Base-by-base conservation (phyloP, 2,888 invertebrate genomes). In the Troglohyphantes excavatus region DNA sequence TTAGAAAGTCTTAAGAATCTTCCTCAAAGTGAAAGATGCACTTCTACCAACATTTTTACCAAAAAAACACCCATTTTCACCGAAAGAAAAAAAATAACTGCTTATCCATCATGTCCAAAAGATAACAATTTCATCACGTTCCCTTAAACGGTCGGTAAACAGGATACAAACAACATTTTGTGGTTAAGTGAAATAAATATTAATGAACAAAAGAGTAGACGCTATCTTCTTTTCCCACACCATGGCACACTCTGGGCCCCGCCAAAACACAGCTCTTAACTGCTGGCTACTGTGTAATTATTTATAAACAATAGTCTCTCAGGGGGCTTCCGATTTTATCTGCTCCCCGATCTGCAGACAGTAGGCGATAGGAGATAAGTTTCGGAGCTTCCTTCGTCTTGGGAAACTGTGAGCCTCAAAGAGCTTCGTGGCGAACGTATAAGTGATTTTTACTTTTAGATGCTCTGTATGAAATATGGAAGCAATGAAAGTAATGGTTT, bases 211-310 rank as follows among this genome's bases (percentile, higher is more conserved):
- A 75, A 75, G 39, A 67, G 33, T 23, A 39, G 43, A 19, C 19
- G 33, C 21, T 59, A 21, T 17, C 19, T 43, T 17, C 33, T 63
- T 73, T 88, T 82, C 82, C 82, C 88, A 82, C 82, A 73, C 59
- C 67, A 19, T 43, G 29, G 23, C 75, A 88, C 88, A 88, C 73
- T 75, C 33, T 88, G 87, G 81, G 72, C 87, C 63, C 81, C 88
- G 75, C 19, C 33, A 67, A 82, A 88, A 76, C 26, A 63, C 82
- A 88, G 82, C 88, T 88, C 82, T 88, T 88, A 88, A 76, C 82
- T 61, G 39, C 39, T 23, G 21, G 88, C 88, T 88, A 82, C 88
- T 88, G 88, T 88, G 82, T 82, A 88, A 88, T 88, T 88, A 88
- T 82, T 88, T 76, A 88, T 88, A 88, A 88, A 88, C 88, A 88